Conservation (phyloP, 2,113 vertebrate genomes). For the Benitochromis conjunctus region DNA sequence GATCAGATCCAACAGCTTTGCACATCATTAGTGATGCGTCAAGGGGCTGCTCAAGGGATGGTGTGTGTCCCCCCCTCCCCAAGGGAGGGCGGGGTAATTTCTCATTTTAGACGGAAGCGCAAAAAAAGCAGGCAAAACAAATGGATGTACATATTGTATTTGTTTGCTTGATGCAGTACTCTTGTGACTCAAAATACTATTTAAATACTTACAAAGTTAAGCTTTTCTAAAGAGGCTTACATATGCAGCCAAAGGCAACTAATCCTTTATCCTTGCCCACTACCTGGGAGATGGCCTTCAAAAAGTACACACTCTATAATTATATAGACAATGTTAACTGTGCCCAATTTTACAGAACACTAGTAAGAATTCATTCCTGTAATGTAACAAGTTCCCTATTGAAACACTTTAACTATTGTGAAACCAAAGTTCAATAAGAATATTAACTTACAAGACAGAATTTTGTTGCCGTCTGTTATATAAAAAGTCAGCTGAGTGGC, state of each 20-base stretch:
- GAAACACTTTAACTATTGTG: not conserved
- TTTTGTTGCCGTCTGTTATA: not conserved
- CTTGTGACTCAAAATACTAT: not conserved
- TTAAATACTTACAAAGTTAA: not conserved
- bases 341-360: not conserved
- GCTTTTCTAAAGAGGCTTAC: not conserved
- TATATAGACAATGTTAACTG: not conserved
- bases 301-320: not conserved
- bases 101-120: not conserved
- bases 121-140: not conserved
- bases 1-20: slow-evolving; percentile 52
- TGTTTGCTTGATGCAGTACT: not conserved
- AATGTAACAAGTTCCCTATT: not conserved
- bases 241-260: not conserved
- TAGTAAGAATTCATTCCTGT: not conserved
- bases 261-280: not conserved
- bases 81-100: not conserved
- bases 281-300: not conserved
- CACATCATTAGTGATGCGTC: slow-evolving; percentile 63
- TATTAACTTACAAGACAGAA: not conserved
- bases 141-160: not conserved
- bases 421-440: not conserved
- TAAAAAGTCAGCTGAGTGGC: not conserved
- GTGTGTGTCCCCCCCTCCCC: not conserved
- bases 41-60: not conserved